Percentiles rank a stretch among this genome's conserved stretches.
These are phyloP conservation scores for Tanytarsus gracilentus DNA, from an alignment of 2,888 invertebrate species.

Conservation along the genomic window DNA sequence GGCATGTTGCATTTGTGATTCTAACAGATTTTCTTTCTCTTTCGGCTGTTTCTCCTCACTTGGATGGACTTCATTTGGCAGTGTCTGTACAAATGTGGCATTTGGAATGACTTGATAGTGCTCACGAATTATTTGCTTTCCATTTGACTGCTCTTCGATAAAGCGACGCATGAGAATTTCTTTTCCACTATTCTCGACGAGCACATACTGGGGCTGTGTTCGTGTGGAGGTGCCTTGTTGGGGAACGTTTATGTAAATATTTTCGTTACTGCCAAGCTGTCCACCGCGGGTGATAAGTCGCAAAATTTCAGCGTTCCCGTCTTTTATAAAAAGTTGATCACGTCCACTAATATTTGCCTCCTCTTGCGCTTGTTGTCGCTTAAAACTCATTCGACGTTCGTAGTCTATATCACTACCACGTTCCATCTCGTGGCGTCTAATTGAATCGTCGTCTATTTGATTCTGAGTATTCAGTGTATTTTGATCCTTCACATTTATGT, in stretches of 20 bases:
- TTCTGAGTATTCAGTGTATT: slow-evolving; percentile 32
- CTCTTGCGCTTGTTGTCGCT: slow-evolving; percentile 36
- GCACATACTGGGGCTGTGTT: slow-evolving; percentile 52
- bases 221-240: slow-evolving; percentile 46
- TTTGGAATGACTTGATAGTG: slow-evolving; percentile 43
- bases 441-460: slow-evolving; percentile 61
- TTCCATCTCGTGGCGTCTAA: slow-evolving; percentile 67
- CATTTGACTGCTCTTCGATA: slow-evolving; percentile 70
- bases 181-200: slow-evolving; percentile 72
- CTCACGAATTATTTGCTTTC: slow-evolving; percentile 52
- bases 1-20: slow-evolving; percentile 43
- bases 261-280: slow-evolving; percentile 49
- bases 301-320: slow-evolving; percentile 77
- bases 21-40: slow-evolving; percentile 41
- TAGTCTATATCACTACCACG: slow-evolving; percentile 60
- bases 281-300: slow-evolving; percentile 67
- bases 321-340: slow-evolving; percentile 70
- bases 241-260: slow-evolving; percentile 50
- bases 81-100: slow-evolving; percentile 37
- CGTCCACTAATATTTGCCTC: slow-evolving; percentile 45
- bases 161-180: slow-evolving; percentile 74
- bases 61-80: slow-evolving; percentile 39
- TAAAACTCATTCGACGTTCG: slow-evolving; percentile 42
- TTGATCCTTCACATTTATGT: slow-evolving; percentile 21
- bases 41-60: slow-evolving; percentile 42